phyloP scores from a whole-genome alignment of 2,797 vertebrate genomes.

The Malurus splendens region DNA sequence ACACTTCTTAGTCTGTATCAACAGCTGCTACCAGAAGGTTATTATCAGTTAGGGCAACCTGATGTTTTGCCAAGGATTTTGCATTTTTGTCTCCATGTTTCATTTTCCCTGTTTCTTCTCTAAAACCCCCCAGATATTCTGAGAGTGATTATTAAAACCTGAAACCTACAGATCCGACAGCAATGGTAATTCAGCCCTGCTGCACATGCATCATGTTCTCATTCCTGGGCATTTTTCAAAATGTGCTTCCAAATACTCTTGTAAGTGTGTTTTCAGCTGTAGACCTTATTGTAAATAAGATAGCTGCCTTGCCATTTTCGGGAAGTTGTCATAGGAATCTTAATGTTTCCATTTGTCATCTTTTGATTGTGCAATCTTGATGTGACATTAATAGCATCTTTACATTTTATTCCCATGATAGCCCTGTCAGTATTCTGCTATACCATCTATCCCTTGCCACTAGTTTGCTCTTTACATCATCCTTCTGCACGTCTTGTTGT shows the following conservation, averaged over 20 bases:
- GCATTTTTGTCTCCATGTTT: neutral
- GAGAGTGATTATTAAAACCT: neutral
- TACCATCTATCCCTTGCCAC: neutral
- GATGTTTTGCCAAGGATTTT: neutral
- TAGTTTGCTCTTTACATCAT: neutral
- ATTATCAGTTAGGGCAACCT: neutral
- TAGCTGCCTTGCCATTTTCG: neutral
- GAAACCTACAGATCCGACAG: neutral
- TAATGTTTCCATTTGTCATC: conserved; percentile 2
- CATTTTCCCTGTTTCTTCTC: neutral
- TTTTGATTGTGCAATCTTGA: conserved; percentile 3
- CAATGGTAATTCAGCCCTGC: neutral
- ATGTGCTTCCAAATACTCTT: neutral
- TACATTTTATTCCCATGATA: conserved; percentile 22
- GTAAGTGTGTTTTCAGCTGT: neutral
- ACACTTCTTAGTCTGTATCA: neutral
- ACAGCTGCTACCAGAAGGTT: neutral
- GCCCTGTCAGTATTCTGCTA: neutral
- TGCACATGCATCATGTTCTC: neutral
- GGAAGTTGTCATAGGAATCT: neutral
- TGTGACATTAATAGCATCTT: conserved; percentile 8
- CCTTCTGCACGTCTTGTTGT: neutral
- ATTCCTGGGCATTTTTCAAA: neutral
- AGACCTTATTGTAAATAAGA: neutral
- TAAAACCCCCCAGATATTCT: neutral